These are phyloP conservation scores for Bufotes viridis DNA, from an alignment of 2,797 vertebrate species.

Conservation along the genomic window DNA sequence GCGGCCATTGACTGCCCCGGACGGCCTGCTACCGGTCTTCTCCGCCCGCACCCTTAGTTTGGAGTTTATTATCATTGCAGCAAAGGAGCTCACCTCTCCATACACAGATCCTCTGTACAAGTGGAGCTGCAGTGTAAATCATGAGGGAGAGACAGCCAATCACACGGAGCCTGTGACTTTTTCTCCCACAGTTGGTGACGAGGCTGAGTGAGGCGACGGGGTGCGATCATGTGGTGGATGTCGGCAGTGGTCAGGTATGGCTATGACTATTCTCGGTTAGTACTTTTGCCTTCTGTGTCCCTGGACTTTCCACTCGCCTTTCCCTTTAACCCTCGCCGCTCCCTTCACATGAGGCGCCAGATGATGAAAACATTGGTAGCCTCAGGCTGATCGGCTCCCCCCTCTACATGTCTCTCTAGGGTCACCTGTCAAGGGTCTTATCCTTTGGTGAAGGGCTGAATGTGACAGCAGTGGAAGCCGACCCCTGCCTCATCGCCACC, in stretches of 20 bases:
- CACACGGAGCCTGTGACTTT: not conserved
- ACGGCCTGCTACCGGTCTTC: too few relatives aligned
- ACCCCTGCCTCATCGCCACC: constrained; percentile 76
- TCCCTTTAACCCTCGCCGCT: too few relatives aligned
- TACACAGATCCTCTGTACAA: not conserved
- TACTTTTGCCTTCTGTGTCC: too few relatives aligned
- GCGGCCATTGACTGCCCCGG: too few relatives aligned
- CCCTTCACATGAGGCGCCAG: too few relatives aligned
- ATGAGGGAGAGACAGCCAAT: not conserved
- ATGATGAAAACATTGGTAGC: too few relatives aligned
- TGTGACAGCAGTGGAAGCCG: constrained; percentile 87
- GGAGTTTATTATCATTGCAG: too few relatives aligned
- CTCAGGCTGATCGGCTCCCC: not conserved
- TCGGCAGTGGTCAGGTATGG: constrained; percentile 92
- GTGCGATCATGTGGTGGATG: constrained; percentile 83
- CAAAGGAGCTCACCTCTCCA: too few relatives aligned
- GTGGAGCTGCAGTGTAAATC: too few relatives aligned
- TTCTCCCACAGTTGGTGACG: constrained; percentile 80
- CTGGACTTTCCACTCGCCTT: too few relatives aligned
- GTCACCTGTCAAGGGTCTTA: constrained; percentile 88
- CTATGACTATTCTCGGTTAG: not conserved
- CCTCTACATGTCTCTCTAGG: constrained; percentile 71
- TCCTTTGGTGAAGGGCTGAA: constrained; percentile 84
- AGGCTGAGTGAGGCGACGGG: constrained; percentile 78
- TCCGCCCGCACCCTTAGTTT: too few relatives aligned